Percentiles rank a stretch among this genome's conserved stretches.
Evolutionary conservation across 2,113 vertebrate genomes (phyloP).

Genomic region (Sturnira hondurensis): DNA sequence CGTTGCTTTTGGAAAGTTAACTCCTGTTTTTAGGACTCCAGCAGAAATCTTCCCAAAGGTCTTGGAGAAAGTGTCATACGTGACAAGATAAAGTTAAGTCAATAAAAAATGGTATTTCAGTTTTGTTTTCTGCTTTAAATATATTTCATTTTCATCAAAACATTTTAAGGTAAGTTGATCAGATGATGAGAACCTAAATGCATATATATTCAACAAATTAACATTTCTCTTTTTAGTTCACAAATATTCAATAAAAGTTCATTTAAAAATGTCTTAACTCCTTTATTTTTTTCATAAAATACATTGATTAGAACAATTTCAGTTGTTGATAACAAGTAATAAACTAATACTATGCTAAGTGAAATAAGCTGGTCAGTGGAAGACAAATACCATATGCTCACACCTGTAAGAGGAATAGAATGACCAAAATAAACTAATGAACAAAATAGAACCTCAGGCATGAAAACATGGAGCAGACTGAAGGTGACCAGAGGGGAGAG

Average conservation of each 20-base stretch:
- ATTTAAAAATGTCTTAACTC: not conserved
- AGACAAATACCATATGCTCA: no score
- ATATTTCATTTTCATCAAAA: not conserved
- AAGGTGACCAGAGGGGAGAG: no score
- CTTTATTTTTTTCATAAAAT: not conserved
- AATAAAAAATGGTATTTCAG: not conserved
- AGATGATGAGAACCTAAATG: not conserved
- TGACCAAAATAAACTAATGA: no score
- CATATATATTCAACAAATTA: not conserved
- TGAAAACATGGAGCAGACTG: no score
- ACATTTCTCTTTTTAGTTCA: not conserved
- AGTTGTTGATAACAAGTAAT: not conserved
- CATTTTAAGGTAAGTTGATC: not conserved
- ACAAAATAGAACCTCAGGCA: no score
- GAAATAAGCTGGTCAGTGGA: no score
- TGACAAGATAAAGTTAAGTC: not conserved
- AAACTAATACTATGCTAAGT: not conserved
- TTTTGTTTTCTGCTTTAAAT: not conserved
- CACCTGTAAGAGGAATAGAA: no score
- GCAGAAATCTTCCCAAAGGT: not conserved
- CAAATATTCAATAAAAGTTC: not conserved
- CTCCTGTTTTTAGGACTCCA: not conserved
- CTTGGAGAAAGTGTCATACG: slow-evolving; percentile 6
- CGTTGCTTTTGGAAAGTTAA: slow-evolving; percentile 40
- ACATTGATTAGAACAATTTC: not conserved